phyloP scores from a whole-genome alignment of 2,113 vertebrate species.

The Varanus salvator region DNA sequence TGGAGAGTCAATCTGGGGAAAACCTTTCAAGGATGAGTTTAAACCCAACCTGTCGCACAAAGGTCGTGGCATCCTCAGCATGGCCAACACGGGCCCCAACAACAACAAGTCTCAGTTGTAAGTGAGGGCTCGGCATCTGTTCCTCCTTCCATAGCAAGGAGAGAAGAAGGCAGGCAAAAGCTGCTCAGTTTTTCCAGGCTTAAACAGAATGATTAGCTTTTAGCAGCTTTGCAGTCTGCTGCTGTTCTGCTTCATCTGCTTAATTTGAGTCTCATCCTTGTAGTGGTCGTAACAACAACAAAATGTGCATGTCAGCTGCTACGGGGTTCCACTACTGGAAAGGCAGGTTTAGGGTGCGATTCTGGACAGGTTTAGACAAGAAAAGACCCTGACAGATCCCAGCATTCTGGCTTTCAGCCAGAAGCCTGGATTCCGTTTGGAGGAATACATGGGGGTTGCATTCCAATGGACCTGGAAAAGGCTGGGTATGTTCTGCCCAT shows the following conservation, averaged over 20 bases:
- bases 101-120: constrained; percentile 99
- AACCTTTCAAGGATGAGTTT: constrained; percentile 94
- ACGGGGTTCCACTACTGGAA: neutral
- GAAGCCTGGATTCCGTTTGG: no score
- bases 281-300: neutral
- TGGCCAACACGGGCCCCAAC: constrained; percentile 98
- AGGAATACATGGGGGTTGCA: no score
- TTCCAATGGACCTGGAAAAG: neutral
- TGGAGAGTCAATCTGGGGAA: constrained; percentile 94
- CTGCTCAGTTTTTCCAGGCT: neutral
- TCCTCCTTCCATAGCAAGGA: constrained; percentile 12
- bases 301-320: neutral
- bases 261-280: neutral
- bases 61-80: constrained; percentile 93
- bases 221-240: neutral
- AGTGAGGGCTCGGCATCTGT: constrained; percentile 71
- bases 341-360: neutral
- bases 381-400: no score
- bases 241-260: neutral
- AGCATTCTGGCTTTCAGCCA: no score
- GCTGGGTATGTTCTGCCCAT: neutral
- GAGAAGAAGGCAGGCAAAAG: neutral
- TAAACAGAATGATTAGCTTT: neutral
- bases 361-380: no score
- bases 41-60: constrained; percentile 94